Conservation (phyloP, 2,888 invertebrate species). For the Andrena marginata region DNA sequence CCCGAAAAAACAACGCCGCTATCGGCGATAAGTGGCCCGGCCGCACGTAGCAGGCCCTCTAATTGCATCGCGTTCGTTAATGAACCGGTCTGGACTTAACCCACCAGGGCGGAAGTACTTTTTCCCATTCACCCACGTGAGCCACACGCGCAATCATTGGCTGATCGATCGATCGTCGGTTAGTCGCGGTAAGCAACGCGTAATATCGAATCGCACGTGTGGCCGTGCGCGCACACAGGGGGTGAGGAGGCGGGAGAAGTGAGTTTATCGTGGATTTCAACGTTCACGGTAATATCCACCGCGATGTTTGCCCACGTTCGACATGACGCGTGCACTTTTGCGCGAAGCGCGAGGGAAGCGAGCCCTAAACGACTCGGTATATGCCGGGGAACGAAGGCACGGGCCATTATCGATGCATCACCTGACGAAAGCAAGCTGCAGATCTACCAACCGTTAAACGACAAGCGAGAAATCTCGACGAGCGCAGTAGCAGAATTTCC, state of each 20-base stretch:
- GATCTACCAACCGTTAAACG: not conserved
- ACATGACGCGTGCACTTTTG: conserved; percentile 41
- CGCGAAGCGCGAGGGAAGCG: not conserved
- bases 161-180: conserved; percentile 34
- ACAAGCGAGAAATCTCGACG: not conserved
- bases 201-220: conserved; percentile 43
- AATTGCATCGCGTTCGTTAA: conserved; percentile 53
- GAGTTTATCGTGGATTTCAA: conserved; percentile 44
- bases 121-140: conserved; percentile 4
- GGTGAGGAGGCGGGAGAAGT: not conserved
- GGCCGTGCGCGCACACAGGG: conserved; percentile 16
- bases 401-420: not conserved
- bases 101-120: not conserved
- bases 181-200: conserved; percentile 19
- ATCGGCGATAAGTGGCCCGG: conserved; percentile 28
- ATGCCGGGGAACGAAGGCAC: not conserved
- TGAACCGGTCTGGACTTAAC: conserved; percentile 37
- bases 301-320: conserved; percentile 38
- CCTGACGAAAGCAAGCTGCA: not conserved
- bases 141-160: not conserved
- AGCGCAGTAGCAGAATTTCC: not conserved
- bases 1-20: conserved; percentile 5
- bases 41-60: conserved; percentile 31
- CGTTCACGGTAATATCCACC: conserved; percentile 36
- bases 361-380: not conserved